These are phyloP conservation scores for Andricus grossulariae DNA, from an alignment of 1,140 invertebrate genomes.

Conservation along the genomic window DNA sequence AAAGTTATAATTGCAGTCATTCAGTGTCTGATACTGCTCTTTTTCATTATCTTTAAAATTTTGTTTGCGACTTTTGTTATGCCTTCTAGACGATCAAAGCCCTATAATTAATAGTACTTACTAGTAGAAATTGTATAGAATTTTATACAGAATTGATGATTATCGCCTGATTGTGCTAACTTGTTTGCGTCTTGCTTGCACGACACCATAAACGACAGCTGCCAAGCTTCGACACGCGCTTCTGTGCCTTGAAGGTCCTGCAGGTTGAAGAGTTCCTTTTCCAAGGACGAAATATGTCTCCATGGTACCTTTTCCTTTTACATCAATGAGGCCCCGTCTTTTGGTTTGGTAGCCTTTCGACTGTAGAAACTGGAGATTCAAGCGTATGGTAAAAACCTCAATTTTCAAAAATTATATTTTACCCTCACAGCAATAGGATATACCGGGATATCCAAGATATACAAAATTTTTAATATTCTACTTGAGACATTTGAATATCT, in stretches of 20 bases:
- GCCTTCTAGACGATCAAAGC: too few relatives aligned
- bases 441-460: too few relatives aligned
- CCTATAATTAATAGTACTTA: too few relatives aligned
- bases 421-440: too few relatives aligned
- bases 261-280: conserved; percentile 73
- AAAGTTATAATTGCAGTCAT: too few relatives aligned
- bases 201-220: conserved; percentile 92
- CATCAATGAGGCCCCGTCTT: conserved; percentile 88
- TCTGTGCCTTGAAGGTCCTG: conserved; percentile 78
- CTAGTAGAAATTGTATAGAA: too few relatives aligned
- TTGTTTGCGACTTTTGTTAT: too few relatives aligned
- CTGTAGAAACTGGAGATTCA: conserved; percentile 78
- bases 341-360: conserved; percentile 84
- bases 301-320: conserved; percentile 97
- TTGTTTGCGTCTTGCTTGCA: conserved; percentile 81
- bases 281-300: conserved; percentile 93
- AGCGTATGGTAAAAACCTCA: conserved; percentile 10
- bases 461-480: too few relatives aligned
- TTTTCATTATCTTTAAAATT: too few relatives aligned
- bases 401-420: not conserved
- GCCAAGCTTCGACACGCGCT: conserved; percentile 87
- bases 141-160: not conserved
- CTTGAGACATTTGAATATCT: too few relatives aligned
- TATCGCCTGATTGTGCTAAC: conserved; percentile 62
- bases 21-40: too few relatives aligned